Base-by-base conservation (phyloP, 1,140 invertebrate genomes). In the Bilobella aurantiaca region DNA sequence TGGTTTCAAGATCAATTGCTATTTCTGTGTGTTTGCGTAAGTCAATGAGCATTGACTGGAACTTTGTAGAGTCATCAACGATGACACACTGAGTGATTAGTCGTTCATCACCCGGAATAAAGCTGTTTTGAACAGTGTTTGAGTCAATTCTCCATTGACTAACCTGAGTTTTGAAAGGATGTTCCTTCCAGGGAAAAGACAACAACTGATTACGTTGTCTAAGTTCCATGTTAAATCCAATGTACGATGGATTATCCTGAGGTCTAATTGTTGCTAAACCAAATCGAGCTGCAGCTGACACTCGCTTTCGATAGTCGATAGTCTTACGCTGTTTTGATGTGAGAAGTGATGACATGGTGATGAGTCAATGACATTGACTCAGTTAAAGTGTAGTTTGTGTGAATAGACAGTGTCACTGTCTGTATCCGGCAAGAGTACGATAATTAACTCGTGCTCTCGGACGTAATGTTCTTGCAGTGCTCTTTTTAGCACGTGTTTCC, bases 11-110 rank as follows among this genome's bases (percentile, higher is more conserved):
- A n/a, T n/a, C n/a, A n/a, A n/a, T n/a, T n/a, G n/a, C n/a, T n/a
- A n/a, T n/a, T n/a, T n/a, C n/a, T n/a, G n/a, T n/a, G n/a, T n/a
- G n/a, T 56, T 56, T 60, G 58, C 1, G 27, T 8, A 28, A 49
- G 56, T 23, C 42, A 32, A 34, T 56, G 3, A 3, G 1, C 21
- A n/a, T n/a, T n/a, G n/a, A n/a, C 29, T 53, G 2, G 25, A 31
- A 5, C 16, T 32, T 23, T 57, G 61, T 60, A 16, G 34, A 1
- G 31, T 66, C 65, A 18, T 46, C 64, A 49, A 34, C 8, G 31
- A 59, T 14, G 27, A 59, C 28, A 28, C 28, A 28, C 31, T 59
- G 37, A n/a, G 37, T 12, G 8, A 12, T 42, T 8, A 42, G 37
- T 12, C n/a, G 37, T 42, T 42, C 37, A 42, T 42, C 37, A 42